Conservation (phyloP, 2,888 invertebrate genomes). For the Gymnosoma rotundatum region DNA sequence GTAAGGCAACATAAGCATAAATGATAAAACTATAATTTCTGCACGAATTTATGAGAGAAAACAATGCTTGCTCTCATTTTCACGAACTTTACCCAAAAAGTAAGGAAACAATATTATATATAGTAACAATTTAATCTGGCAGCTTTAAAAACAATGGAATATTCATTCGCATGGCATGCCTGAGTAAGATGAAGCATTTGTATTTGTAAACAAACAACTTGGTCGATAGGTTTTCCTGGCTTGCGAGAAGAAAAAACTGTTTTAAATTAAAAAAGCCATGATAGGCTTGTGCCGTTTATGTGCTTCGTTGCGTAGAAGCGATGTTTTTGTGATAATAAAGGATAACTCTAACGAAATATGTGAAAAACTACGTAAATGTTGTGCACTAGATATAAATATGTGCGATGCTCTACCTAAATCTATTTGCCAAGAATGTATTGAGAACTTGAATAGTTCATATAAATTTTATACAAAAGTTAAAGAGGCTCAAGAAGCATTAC, state of each 20-base stretch:
- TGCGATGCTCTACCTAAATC: slow-evolving; percentile 74
- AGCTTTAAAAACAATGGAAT: background rate
- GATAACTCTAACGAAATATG: slow-evolving; percentile 72
- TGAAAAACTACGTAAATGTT: slow-evolving; percentile 73
- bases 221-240: background rate
- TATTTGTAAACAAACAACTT: slow-evolving; percentile 34
- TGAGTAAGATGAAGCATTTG: slow-evolving; percentile 17
- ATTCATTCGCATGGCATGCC: background rate
- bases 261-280: slow-evolving; percentile 48
- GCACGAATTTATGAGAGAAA: no score
- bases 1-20: no score
- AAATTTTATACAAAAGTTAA: slow-evolving; percentile 74
- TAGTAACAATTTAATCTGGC: background rate
- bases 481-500: slow-evolving; percentile 76
- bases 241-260: background rate
- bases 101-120: no score
- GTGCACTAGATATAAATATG: slow-evolving; percentile 72
- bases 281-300: slow-evolving; percentile 76
- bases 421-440: slow-evolving; percentile 75
- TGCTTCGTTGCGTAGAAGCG: slow-evolving; percentile 74
- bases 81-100: no score
- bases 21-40: no score
- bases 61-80: no score
- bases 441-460: slow-evolving; percentile 71
- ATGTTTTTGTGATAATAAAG: slow-evolving; percentile 70